These are phyloP conservation scores for Rafetus swinhoei DNA, from an alignment of 2,113 vertebrate genomes.

Conservation along the genomic window DNA sequence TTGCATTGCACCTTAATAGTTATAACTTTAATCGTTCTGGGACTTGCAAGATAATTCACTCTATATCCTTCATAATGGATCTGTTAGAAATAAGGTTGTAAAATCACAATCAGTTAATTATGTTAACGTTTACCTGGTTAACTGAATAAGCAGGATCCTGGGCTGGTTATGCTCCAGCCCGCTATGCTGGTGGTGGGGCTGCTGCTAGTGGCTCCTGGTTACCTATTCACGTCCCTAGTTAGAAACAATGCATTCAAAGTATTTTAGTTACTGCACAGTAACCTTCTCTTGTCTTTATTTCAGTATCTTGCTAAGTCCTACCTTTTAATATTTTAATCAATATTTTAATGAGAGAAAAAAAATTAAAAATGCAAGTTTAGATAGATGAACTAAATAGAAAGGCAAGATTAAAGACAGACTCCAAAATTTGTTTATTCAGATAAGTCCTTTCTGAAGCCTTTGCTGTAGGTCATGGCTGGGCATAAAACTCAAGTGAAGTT, in stretches of 20 bases:
- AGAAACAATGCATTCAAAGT: neutral
- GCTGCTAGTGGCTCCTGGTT: no score
- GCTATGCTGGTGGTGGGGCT: no score
- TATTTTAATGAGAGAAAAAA: neutral
- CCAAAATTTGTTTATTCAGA: neutral
- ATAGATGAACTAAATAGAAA: neutral
- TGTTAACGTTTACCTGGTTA: no score
- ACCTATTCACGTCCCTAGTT: no score
- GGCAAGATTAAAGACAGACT: neutral
- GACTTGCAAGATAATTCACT: neutral
- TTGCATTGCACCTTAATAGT: neutral
- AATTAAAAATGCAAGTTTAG: neutral
- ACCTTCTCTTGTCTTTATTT: neutral
- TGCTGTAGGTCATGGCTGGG: neutral
- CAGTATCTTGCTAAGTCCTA: fast-evolving
- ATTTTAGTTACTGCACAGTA: neutral
- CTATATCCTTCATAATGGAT: neutral
- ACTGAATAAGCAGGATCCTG: no score
- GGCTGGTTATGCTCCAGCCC: no score
- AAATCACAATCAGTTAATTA: no score
- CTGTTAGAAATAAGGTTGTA: conserved; percentile 12
- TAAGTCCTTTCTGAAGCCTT: neutral
- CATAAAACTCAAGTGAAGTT: neutral
- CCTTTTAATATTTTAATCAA: neutral
- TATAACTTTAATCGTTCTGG: neutral